phyloP scores from a whole-genome alignment of 2,797 vertebrate species.

The Myotis pilosus region DNA sequence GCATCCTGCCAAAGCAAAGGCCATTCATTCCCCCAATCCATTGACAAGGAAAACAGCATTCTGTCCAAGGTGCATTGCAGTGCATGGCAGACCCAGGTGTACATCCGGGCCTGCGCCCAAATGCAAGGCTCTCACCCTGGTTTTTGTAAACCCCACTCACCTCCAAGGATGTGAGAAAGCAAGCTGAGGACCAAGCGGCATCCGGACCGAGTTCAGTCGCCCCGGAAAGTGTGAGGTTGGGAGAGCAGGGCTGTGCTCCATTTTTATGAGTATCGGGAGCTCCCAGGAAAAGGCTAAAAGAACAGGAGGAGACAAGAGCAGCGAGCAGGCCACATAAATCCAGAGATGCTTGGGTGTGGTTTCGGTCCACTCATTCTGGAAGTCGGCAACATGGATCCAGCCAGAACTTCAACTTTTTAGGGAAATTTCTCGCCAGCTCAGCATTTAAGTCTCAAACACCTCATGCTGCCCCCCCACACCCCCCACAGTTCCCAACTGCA shows the following conservation, averaged over 20 bases:
- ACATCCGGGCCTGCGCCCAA: not conserved
- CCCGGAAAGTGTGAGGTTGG: not conserved
- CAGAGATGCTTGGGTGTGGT: not conserved
- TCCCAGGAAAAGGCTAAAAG: not conserved
- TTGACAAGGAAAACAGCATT: not conserved
- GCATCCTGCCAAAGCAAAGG: not conserved
- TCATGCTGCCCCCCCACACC: not conserved
- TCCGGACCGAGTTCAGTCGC: not conserved
- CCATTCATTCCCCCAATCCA: not conserved
- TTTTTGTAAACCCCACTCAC: too few species aligned
- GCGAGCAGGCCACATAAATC: not conserved
- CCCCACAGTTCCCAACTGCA: not conserved
- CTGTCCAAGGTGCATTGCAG: too few species aligned
- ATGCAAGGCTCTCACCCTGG: not conserved
- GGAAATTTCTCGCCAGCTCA: not conserved
- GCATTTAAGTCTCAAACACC: not conserved
- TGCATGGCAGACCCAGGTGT: not conserved
- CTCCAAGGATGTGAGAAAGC: not conserved
- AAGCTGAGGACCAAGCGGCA: accelerated
- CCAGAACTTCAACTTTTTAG: not conserved
- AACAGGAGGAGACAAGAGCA: not conserved
- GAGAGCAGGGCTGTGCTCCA: not conserved
- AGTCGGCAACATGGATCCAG: not conserved
- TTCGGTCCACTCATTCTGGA: not conserved
- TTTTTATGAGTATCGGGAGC: not conserved